Evolutionary conservation across 2,888 invertebrate species (phyloP).

Genomic region (Lithosia quadra): DNA sequence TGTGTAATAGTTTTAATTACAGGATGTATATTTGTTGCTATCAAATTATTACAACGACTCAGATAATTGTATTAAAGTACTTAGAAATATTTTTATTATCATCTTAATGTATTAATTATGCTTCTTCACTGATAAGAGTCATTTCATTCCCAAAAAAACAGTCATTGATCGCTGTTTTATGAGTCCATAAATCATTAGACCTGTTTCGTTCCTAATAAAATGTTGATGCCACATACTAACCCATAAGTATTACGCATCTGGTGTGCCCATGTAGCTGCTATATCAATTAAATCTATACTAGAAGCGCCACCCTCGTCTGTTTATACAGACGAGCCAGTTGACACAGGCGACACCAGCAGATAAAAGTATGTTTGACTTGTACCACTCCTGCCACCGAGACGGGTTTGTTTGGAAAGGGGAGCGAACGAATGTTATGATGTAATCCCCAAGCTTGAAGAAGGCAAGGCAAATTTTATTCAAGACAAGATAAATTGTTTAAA

Average conservation of each 20-base stretch:
- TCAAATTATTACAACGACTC: constrained; percentile 4
- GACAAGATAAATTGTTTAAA: constrained; percentile 11
- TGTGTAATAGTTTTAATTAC: neutral
- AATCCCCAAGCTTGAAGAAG: constrained; percentile 46
- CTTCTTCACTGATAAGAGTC: neutral
- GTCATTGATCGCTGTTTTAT: constrained; percentile 4
- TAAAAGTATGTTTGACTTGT: constrained; percentile 82
- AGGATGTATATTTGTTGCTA: neutral
- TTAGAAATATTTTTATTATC: constrained; percentile 1
- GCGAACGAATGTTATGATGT: constrained; percentile 52
- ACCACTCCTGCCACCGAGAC: constrained; percentile 75
- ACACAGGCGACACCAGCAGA: constrained; percentile 75
- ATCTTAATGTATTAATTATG: constrained; percentile 1
- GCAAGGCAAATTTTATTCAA: constrained; percentile 18
- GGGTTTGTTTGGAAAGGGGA: constrained; percentile 63
- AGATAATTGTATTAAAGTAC: neutral
- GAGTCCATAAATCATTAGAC: neutral
- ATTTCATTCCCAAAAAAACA: neutral
- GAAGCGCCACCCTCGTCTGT: constrained; percentile 76
- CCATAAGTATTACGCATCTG: constrained; percentile 62
- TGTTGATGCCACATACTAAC: constrained; percentile 13
- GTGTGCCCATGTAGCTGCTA: constrained; percentile 61
- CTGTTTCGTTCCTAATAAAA: neutral
- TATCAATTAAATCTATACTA: constrained; percentile 76
- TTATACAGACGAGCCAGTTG: constrained; percentile 74